Evolutionary conservation across 2,888 invertebrate genomes (phyloP).

Genomic region (Scelioninae gen. 1): DNA sequence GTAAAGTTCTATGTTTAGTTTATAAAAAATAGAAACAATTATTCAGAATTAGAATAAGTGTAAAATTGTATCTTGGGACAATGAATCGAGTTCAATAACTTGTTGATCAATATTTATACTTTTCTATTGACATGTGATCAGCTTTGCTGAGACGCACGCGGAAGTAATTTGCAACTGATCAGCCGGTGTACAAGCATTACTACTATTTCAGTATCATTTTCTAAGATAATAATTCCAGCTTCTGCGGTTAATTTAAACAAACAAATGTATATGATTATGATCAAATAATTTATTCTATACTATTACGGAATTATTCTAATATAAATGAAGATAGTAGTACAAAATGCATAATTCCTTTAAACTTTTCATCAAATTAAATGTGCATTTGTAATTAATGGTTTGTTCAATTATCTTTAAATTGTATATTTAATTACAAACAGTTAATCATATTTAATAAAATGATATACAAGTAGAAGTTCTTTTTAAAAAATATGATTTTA

Average conservation of each 20-base stretch:
- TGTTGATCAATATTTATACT: slow-evolving; percentile 1
- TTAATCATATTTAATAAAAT: no score
- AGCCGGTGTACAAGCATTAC: neutral
- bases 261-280: neutral
- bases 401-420: no score
- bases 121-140: neutral
- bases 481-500: no score
- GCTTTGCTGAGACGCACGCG: neutral
- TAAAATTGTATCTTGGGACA: neutral
- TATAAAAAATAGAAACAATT: neutral
- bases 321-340: no score
- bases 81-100: neutral
- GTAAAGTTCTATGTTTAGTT: no score
- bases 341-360: no score
- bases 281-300: neutral
- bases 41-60: neutral
- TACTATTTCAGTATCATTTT: slow-evolving; percentile 2
- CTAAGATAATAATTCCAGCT: slow-evolving; percentile 1
- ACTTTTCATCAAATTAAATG: no score
- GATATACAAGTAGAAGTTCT: no score
- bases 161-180: slow-evolving; percentile 7
- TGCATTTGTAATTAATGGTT: no score
- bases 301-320: neutral
- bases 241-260: neutral
- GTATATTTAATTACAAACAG: no score